phyloP scores from a whole-genome alignment of 2,113 vertebrate genomes.

The Tonatia bakeri region DNA sequence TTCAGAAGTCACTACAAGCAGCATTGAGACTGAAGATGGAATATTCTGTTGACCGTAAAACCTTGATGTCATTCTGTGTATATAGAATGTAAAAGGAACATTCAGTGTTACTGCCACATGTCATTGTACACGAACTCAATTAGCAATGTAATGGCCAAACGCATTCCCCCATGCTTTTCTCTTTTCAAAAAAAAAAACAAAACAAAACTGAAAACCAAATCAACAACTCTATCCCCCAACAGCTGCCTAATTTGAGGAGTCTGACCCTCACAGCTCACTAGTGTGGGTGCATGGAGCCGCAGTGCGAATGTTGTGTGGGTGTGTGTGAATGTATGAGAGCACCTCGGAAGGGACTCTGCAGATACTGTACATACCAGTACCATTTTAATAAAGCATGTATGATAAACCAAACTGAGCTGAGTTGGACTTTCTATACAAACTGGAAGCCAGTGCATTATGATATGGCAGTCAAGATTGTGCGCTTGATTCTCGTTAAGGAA shows the following conservation, averaged over 20 bases:
- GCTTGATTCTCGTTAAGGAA: slow-evolving; percentile 58
- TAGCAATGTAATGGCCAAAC: slow-evolving; percentile 91
- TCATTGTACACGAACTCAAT: slow-evolving; percentile 88
- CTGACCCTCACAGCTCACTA: slow-evolving; percentile 71
- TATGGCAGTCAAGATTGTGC: slow-evolving; percentile 32
- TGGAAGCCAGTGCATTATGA: slow-evolving; percentile 78
- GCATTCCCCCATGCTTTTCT: slow-evolving; percentile 80
- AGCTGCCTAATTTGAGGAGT: slow-evolving; percentile 79
- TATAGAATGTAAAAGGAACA: slow-evolving; percentile 89
- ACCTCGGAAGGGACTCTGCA: slow-evolving; percentile 83
- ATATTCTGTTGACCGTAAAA: slow-evolving; percentile 83
- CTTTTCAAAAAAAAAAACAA: slow-evolving; percentile 68
- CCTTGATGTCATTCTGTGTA: slow-evolving; percentile 88
- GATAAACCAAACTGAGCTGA: slow-evolving; percentile 86
- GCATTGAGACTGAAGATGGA: slow-evolving; percentile 83
- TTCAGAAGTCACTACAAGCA: slow-evolving; percentile 82
- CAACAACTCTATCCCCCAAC: slow-evolving; percentile 74
- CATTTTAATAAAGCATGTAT: slow-evolving; percentile 99
- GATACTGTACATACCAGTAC: slow-evolving; percentile 95
- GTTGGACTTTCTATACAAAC: slow-evolving; percentile 84
- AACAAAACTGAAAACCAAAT: slow-evolving; percentile 64
- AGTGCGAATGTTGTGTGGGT: slow-evolving; percentile 74
- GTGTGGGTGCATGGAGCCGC: slow-evolving; percentile 61
- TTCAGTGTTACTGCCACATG: slow-evolving; percentile 98
- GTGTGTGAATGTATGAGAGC: slow-evolving; percentile 79